phyloP scores from a whole-genome alignment of 2,888 invertebrate genomes.

The Rhabditoides inermis region DNA sequence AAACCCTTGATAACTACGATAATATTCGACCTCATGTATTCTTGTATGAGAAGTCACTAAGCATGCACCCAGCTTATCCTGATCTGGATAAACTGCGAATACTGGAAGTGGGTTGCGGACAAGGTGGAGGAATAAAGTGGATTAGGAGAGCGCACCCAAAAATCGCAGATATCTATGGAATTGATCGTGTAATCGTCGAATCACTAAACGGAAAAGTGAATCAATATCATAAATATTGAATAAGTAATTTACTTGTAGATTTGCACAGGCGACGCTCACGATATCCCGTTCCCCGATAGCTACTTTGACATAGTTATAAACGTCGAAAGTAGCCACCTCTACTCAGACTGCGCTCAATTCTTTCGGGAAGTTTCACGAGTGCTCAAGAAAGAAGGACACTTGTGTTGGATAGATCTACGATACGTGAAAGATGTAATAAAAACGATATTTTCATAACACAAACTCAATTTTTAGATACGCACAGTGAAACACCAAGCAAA shows the following conservation, averaged over 20 bases:
- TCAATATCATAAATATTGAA: too few species aligned
- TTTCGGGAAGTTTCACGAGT: constrained; percentile 32
- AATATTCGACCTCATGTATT: constrained; percentile 31
- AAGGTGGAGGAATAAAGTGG: constrained; percentile 37
- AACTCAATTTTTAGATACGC: constrained; percentile 5
- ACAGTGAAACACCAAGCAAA: constrained; percentile 9
- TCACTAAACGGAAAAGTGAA: too few species aligned
- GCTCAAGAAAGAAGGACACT: constrained; percentile 21
- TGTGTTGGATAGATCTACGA: constrained; percentile 40
- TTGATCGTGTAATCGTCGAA: too few species aligned
- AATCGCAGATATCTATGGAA: too few species aligned
- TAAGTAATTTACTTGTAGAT: too few species aligned
- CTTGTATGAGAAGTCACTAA: constrained; percentile 40
- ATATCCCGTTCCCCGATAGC: constrained; percentile 18
- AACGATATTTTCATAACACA: not conserved
- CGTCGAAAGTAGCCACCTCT: constrained; percentile 40
- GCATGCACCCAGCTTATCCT: constrained; percentile 31
- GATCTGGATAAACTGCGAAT: constrained; percentile 18
- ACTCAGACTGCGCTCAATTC: constrained; percentile 21
- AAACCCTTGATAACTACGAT: too few species aligned
- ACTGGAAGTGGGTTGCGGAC: constrained; percentile 44
- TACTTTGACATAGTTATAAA: constrained; percentile 33
- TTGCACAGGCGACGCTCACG: constrained; percentile 29
- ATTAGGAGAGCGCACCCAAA: too few species aligned
- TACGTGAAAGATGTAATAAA: constrained; percentile 19